These are phyloP conservation scores for Rhizoglyphus robini DNA, from an alignment of 1,140 invertebrate species.

Conservation along the genomic window DNA sequence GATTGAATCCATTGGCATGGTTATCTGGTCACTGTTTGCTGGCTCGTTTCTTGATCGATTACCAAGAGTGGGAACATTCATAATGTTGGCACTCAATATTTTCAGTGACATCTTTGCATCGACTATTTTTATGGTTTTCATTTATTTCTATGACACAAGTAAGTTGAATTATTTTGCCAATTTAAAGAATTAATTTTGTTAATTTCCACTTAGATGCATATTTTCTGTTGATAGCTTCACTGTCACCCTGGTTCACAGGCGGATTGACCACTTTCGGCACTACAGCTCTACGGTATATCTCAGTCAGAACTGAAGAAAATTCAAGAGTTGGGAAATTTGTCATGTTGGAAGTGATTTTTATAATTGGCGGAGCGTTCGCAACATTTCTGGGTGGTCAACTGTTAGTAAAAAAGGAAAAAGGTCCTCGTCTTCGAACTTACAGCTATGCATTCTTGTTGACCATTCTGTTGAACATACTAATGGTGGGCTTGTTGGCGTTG, in stretches of 20 bases:
- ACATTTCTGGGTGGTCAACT: too few species aligned
- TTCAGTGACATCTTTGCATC: background rate
- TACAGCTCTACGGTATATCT: background rate
- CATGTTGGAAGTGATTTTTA: background rate
- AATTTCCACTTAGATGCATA: too few species aligned
- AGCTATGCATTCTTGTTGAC: too few species aligned
- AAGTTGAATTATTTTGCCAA: too few species aligned
- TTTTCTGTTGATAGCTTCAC: background rate
- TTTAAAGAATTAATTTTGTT: too few species aligned
- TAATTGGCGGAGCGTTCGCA: background rate
- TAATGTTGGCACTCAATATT: background rate
- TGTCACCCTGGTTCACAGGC: background rate
- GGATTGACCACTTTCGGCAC: background rate
- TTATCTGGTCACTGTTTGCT: slow-evolving; percentile 10
- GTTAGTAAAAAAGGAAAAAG: too few species aligned
- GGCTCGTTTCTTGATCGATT: slow-evolving; percentile 2
- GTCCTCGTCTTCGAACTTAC: too few species aligned
- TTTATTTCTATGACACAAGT: background rate
- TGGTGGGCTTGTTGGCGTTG: too few species aligned
- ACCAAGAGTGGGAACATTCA: background rate
- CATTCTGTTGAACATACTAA: too few species aligned
- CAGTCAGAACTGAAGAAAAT: background rate
- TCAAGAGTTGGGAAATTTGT: background rate
- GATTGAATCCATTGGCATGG: background rate
- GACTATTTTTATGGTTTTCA: background rate